phyloP scores from a whole-genome alignment of 2,113 vertebrate species.

The Emydocephalus ijimae region DNA sequence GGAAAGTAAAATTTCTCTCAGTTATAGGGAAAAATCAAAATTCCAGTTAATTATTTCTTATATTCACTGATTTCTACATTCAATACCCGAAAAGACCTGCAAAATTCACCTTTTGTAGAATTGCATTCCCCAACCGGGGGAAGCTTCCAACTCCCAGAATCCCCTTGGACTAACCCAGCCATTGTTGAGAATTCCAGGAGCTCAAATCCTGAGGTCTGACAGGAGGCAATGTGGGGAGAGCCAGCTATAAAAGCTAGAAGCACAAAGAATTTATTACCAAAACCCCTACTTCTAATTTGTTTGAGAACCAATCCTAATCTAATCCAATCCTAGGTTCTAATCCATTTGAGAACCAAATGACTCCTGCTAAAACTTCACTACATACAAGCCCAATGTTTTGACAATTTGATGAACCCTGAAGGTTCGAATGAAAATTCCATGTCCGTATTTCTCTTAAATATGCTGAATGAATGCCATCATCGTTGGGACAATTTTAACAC shows the following conservation, averaged over 20 bases:
- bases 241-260: not conserved
- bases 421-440: not conserved
- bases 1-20: not conserved
- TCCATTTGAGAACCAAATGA: not conserved
- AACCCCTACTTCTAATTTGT: not conserved
- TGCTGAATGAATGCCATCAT: not conserved
- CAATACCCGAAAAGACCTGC: not conserved
- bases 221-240: not conserved
- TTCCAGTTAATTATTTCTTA: not conserved
- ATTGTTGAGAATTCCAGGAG: too few relatives aligned
- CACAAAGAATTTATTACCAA: not conserved
- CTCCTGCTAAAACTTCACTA: not conserved
- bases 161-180: too few relatives aligned
- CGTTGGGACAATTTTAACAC: not conserved
- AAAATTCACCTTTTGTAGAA: not conserved
- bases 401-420: not conserved
- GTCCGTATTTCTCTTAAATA: not conserved
- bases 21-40: not conserved
- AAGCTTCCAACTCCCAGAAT: too few relatives aligned
- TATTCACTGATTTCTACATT: not conserved
- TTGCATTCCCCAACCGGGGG: too few relatives aligned
- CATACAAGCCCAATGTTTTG: not conserved
- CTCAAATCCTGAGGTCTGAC: not conserved
- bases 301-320: not conserved
- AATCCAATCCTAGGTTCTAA: not conserved